Evolutionary conservation across 2,888 invertebrate species (phyloP), one percentile per base, ranked within the genome.

Genomic region (Macrosiphum euphorbiae): DNA sequence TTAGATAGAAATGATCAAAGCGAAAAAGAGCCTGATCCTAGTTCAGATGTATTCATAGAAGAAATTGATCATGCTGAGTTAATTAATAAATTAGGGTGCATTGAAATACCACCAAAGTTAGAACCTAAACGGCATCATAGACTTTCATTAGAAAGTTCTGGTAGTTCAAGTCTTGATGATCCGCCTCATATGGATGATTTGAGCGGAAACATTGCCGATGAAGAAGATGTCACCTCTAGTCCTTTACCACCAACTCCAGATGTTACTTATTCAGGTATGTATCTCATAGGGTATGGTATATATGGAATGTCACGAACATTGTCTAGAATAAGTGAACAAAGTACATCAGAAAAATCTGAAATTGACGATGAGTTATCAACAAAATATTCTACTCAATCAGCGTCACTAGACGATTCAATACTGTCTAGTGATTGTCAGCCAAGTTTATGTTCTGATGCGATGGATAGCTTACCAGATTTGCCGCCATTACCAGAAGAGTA

Each of bases 341-440:
- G 98, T 95, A 98, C 98, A 24, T 98, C 98, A 26, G 96, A 96
- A 94, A 98, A 98, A 5, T 98, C 98, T 95, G 97, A 98, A 94
- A 97, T 98, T 95, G 98, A 98, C 95, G 98, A 98, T 96, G 95
- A 95, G 88, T 95, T 95, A 92, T 98, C 98, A 0, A 98, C 98
- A 58, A 98, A 98, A 96, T 98, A 97, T 8, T 98, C 98, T 94
- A 98, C 98, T 3, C 97, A 98, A 94, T 98, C 98, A 7, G 98
- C 98, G 94, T 98, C 98, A 95, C 97, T 98, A 95, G 98, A 98
- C 95, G 98, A 98, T 95, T 98, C 98, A 0, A 96, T 98, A 61
- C 97, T 97, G 94, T 98, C 98, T 0, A 98, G 98, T 95, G 98
- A 98, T 96, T 98, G 98, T 95, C 98, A 98, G 96, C 98, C 97